Evolutionary conservation across 2,888 invertebrate genomes (phyloP), one percentile per base, ranked within the genome.

Genomic region (Dione juno): DNA sequence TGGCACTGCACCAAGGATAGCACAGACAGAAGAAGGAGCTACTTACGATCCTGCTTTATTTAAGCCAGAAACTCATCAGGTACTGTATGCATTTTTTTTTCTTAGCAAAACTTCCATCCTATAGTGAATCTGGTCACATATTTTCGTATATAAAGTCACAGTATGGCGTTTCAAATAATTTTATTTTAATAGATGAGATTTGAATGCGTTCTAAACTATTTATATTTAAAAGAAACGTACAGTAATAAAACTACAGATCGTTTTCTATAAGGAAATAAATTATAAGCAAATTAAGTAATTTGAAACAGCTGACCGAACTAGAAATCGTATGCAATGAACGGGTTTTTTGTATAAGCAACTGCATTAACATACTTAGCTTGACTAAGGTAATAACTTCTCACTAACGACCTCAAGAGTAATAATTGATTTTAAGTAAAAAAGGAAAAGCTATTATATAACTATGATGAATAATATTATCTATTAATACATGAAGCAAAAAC

Each of bases 31-130:
- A 82, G 96, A 97, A 73, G 98, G 98, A 0, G 98, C 99, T 66
- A 97, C 97, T 0, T 99, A 99, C 85, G 99, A 99, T 81, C 96
- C 98, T 0, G 96, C 98, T 81, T 88, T 98, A 61, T 98, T 97
- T 82, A 98, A 98, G 84, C 94, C 95, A 5, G 97, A 98, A 79
- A 94, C 97, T 57, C 98, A 97, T 79, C 94, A 95, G 87, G 95
- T 96, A 72, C 5, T 28, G 16, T 28, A 21, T 50, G 19, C 19
- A n/a, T 45, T 45, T 45, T 45, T 28, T 3, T 28, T 28, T 28
- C n/a, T n/a, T n/a, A n/a, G n/a, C n/a, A n/a, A n/a, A n/a, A n/a
- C n/a, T n/a, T n/a, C n/a, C n/a, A n/a, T n/a, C n/a, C n/a, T n/a
- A n/a, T n/a, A n/a, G n/a, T n/a, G n/a, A n/a, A n/a, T n/a, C n/a